Evolutionary conservation across 2,888 invertebrate genomes (phyloP), one percentile per base, ranked within the genome.

Genomic region (Agonopterix alstromeriana): DNA sequence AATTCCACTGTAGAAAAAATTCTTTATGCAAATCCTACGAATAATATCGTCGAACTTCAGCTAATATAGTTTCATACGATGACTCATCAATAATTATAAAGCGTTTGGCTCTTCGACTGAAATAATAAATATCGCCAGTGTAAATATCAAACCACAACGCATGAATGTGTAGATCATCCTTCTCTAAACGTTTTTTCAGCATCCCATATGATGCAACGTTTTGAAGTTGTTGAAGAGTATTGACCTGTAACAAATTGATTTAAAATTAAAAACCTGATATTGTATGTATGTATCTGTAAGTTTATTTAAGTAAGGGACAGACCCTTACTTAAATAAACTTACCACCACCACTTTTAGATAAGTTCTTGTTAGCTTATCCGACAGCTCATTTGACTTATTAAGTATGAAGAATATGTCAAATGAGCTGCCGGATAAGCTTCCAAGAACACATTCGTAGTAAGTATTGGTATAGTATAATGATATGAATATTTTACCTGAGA

Each of bases 131-230:
- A 77, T 98, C 97, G 0, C 98, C 98, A 0, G 97, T 97, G 73
- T 98, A 98, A 74, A 99, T 97, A 76, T 98, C 98, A 76, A 98
- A 98, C 98, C 98, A 99, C 40, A 99, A 86, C 0, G 98, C 98
- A 68, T 97, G 97, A 57, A 98, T 94, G 65, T 96, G 95, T 42
- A 97, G 89, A 71, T 96, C 93, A 62, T 96, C 94, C 42, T 91
- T 91, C 73, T 95, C 93, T 10, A 98, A 85, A 1, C 96, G 92
- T 54, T 93, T 92, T 67, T 95, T 95, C 38, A 98, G 83, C 85
- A 98, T 97, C 41, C 96, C 95, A 72, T 98, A 97, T 10, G 97
- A 97, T 2, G 97, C 95, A 44, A 98, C 92, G 75, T 98, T 97
- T 75, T 97, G 96, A 55, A 98, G 82, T 78, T 98, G 98, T 70